Evolutionary conservation across 2,113 vertebrate species (phyloP), one percentile per base, ranked within the genome.

Genomic region (Motacilla alba): DNA sequence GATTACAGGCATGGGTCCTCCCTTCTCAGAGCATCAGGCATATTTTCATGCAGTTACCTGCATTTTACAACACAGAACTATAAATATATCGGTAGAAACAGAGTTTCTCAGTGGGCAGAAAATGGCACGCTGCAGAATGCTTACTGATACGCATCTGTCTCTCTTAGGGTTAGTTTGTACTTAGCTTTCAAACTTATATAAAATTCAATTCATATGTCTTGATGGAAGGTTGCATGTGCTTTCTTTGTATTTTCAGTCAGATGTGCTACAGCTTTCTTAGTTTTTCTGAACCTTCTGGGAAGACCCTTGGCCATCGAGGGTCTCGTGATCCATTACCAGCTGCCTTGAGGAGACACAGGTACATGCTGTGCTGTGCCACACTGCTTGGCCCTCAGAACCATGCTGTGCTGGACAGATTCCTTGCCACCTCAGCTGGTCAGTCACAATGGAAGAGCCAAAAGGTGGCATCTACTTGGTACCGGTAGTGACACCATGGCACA

Each of bases 401-500:
- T 63, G 33, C 30, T 56, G 35, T 83, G 44, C 87, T 73, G 49
- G 33, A 4, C 21, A 2, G 47, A n/a, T 56, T 18, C n/a, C 50
- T 64, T 80, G 37, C 59, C 27, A 4, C 35, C 62, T 76, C 39
- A 68, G 20, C 26, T 8, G 5, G 10, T 43, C 80, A 46, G 5
- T 75, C 8, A 3, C 53, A 20, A 4, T 19, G 33, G 28, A 66
- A 53, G 28, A 67, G 13, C 43, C 62, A 33, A 68, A 28, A 63
- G 53, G 27, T 69, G 52, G 15, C 50, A 85, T 4, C 31, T 62
- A 0, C 15, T 31, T 50, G 33, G 56, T 16, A 68, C 28, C 35
- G 16, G 14, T 23, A 44, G 33, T 62, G 55, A 39, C 43, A 58
- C 28, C n/a, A 41, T 0, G 0, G 24, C 49, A 53, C 1, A 2